Percentiles rank a stretch among this genome's conserved stretches.
Evolutionary conservation across 2,113 vertebrate genomes (phyloP).

Genomic region (Egretta garzetta): DNA sequence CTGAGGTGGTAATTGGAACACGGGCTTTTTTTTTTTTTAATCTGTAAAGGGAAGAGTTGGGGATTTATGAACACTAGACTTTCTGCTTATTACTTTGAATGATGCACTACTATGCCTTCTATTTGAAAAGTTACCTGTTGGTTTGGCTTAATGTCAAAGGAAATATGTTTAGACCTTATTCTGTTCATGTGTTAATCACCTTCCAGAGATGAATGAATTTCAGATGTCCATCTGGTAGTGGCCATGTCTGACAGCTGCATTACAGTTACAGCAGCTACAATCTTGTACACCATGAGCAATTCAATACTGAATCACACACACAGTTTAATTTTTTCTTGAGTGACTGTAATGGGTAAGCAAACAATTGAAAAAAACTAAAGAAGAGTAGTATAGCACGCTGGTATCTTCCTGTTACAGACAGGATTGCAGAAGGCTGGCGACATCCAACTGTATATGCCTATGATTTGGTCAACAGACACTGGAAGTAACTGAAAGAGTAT

Average conservation of each 20-base stretch:
- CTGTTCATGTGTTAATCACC: neutral
- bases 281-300: neutral
- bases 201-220: neutral
- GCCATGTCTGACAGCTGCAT: neutral
- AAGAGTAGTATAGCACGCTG: accelerated
- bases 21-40: neutral
- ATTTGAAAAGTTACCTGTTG: neutral
- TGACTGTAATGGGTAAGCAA: neutral
- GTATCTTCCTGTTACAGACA: neutral
- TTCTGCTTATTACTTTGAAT: neutral
- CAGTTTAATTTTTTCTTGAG: neutral
- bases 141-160: neutral
- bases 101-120: neutral
- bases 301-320: neutral
- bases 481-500: neutral
- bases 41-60: too few species aligned
- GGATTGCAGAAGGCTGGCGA: neutral
- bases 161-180: neutral
- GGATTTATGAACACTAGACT: neutral
- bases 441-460: neutral
- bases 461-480: neutral
- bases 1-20: neutral
- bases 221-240: neutral
- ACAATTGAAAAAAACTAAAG: neutral
- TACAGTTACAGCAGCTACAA: neutral